Base-by-base conservation (phyloP, 2,888 invertebrate species). In the Listrodromus nycthemerus region DNA sequence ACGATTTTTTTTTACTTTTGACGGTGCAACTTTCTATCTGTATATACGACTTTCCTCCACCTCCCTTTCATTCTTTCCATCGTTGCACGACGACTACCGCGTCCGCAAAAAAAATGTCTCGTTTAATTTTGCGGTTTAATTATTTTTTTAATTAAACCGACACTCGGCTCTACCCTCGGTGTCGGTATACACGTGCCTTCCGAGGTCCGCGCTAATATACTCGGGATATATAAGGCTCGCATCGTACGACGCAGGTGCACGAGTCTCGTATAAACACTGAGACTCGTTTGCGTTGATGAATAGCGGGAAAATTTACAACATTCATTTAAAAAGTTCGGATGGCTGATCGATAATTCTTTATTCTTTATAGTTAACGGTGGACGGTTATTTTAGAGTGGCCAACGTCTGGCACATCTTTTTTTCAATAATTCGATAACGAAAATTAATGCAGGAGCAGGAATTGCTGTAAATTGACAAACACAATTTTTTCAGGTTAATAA, bases 111-210 rank as follows among this genome's bases (percentile, higher is more conserved):
- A 81, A 84, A 82, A 80, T 67, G 76, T 85, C 82, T 78, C 86
- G 89, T 91, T 92, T 90, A 91, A 92, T 91, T 91, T 91, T 88
- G 91, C 89, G 90, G 88, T 91, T 91, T 92, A 91, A 92, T 92
- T 92, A 92, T 92, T 92, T 92, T 92, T 91, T 91, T 90, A 92
- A 92, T 92, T 92, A 92, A 91, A 91, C 85, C 84, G 79, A 77
- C 77, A 82, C 69, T 76, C 77, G 58, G 65, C 33, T 13, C 45
- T 80, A 65, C 61, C 70, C 19, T 52, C 27, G 61, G 61, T 27
- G 27, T 27, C 6, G 19, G 13, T 48, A 48, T 69, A 61, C 58
- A 27, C 55, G 77, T 76, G 76, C 65, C 45, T 48, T 27, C 55
- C 37, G 19, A 50, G 71, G 27, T 52, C 55, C n/a, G 33, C 63